Percentiles rank a stretch among this genome's conserved stretches.
These are phyloP conservation scores for Drosophila kokeensis DNA, from an alignment of 2,888 invertebrate species.

Conservation along the genomic window DNA sequence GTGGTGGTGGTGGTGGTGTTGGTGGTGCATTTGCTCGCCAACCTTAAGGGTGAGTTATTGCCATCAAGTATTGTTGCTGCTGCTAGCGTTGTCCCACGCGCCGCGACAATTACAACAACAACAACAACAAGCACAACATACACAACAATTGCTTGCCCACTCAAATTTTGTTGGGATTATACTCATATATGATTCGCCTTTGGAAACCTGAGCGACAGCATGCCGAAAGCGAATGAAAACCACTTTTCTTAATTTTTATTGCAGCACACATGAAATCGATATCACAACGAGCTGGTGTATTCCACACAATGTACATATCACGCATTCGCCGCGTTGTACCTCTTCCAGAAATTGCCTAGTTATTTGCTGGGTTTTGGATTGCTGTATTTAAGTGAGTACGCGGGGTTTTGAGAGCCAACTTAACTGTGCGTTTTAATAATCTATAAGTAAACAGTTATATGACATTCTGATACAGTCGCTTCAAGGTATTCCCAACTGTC, in stretches of 20 bases:
- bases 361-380: neutral
- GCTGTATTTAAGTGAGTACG: neutral
- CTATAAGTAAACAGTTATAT: neutral
- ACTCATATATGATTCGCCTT: conserved; percentile 9
- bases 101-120: conserved; percentile 25
- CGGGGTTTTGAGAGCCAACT: neutral
- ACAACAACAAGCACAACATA: conserved; percentile 2
- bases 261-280: conserved; percentile 56
- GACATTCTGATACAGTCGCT: neutral
- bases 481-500: neutral
- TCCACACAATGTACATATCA: neutral
- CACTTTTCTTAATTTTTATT: conserved; percentile 66
- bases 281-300: conserved; percentile 6
- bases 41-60: conserved; percentile 45
- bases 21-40: conserved; percentile 30
- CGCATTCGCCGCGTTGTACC: conserved; percentile 36
- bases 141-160: conserved; percentile 30
- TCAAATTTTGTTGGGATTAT: conserved; percentile 15
- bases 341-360: neutral
- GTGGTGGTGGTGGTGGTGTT: neutral
- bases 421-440: neutral
- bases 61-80: conserved; percentile 31
- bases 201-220: conserved; percentile 44
- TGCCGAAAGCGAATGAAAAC: conserved; percentile 58
- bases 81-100: conserved; percentile 57